These are phyloP conservation scores for Neocrepidodera transversa DNA, from an alignment of 2,888 invertebrate genomes.

Conservation along the genomic window DNA sequence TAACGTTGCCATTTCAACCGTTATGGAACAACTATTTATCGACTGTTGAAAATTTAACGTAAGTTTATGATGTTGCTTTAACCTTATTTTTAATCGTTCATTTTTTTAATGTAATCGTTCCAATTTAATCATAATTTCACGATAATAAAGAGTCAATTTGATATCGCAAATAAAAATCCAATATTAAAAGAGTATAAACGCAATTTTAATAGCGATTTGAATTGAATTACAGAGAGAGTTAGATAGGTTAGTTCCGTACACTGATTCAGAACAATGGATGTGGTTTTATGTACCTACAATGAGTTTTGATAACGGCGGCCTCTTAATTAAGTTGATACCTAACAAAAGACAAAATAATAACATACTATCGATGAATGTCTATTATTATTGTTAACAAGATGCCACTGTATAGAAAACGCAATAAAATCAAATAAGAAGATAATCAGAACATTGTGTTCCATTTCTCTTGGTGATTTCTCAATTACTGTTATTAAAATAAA, in stretches of 20 bases:
- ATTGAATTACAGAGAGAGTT: constrained; percentile 1
- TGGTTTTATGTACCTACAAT: constrained; percentile 5
- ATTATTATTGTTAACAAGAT: constrained; percentile 11
- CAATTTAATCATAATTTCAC: too few relatives aligned
- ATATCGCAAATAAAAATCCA: too few relatives aligned
- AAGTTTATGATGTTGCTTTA: too few relatives aligned
- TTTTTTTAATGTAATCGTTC: too few relatives aligned
- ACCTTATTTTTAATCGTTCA: too few relatives aligned
- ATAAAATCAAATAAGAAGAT: neutral
- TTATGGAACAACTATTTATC: too few relatives aligned
- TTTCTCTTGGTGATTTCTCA: constrained; percentile 4
- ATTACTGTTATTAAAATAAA: constrained; percentile 1
- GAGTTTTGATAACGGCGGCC: constrained; percentile 9
- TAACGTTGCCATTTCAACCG: too few relatives aligned
- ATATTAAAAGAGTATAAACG: neutral
- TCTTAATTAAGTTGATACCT: constrained; percentile 16
- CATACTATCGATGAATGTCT: neutral
- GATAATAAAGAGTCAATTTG: too few relatives aligned
- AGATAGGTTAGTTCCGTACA: constrained; percentile 31
- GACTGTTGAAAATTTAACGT: too few relatives aligned
- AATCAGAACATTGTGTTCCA: neutral
- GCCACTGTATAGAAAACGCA: neutral
- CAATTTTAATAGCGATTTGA: neutral
- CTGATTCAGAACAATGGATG: constrained; percentile 30
- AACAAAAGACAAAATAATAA: constrained; percentile 5